Base-by-base conservation (phyloP, 2,797 vertebrate species). In the Moxostoma hubbsi region DNA sequence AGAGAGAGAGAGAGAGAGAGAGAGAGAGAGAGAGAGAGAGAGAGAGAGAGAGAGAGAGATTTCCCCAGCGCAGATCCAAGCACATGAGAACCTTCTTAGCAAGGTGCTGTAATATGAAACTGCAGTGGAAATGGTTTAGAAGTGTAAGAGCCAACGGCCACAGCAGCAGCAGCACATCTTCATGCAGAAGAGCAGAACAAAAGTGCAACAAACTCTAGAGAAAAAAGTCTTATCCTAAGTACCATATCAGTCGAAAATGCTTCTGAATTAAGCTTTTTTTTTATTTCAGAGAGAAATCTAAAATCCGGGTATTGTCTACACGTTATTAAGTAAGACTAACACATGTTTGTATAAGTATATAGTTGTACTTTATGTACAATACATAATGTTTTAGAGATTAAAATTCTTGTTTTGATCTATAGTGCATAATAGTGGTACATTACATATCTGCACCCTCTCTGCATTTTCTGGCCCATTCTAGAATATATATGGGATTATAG, bases 21-120 rank as follows among this genome's bases (percentile, higher is more conserved):
- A 45, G 71, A 18, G 49, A 59, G 74, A 18, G 2, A 73, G 15
- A 53, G n/a, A 64, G 11, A 72, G 11, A 66, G 10, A 9, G n/a
- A 11, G 6, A 54, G 49, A 78, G 10, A 66, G 64, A 78, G 66
- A 58, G 15, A 16, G 47, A 49, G 47, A 49, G 47, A 53, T 65
- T 15, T 63, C 81, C 73, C 79, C 74, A 73, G 67, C 58, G 73
- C 81, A 83, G 80, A 80, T 55, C 58, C n/a, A 50, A 10, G 64
- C 57, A 77, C 77, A 68, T 50, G 74, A 55, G 72, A 63, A 69
- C 53, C 47, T 81, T 59, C 62, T 45, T 53, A 49, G 73, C 51
- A 75, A 74, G 77, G 57, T 73, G 68, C 69, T 81, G 78, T 77
- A 76, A 77, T 57, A 67, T 69, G 78, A 71, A 71, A 80, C 82